Evolutionary conservation across 2,888 invertebrate genomes (phyloP), one percentile per base, ranked within the genome.

Genomic region (Augiades crinisus): DNA sequence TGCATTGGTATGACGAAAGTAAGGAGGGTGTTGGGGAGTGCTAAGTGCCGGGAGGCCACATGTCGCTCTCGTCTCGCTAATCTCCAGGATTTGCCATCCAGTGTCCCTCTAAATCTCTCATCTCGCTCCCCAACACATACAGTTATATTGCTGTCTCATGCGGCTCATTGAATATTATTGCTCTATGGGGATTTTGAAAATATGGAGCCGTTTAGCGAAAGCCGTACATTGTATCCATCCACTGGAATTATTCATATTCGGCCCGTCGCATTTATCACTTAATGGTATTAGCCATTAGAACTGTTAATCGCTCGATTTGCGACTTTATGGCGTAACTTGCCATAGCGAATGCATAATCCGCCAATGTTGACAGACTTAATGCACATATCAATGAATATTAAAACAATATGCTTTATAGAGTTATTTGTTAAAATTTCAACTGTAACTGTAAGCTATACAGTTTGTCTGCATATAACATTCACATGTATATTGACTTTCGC

Each of bases 121-220:
- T 87, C 87, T 68, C 78, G 57, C 70, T 85, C 72, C 56, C 64
- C 63, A 61, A 59, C 62, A 55, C 56, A 44, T 58, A 47, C 53
- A 57, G 63, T 64, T 66, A 74, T 82, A 76, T 72, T 72, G 72
- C 76, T 71, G 70, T 88, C 83, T 82, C 88, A 70, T 70, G 65
- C 72, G 74, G 67, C 82, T 83, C 86, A 87, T 87, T 87, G 87
- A 86, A 88, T 87, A 87, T 88, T 88, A 89, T 89, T 88, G 88
- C 87, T 85, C 88, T 86, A 83, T 87, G 75, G 89, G 89, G 89
- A 89, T 89, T 88, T 87, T 84, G 82, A 86, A 89, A 89, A 89
- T 88, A 89, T 89, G 89, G 85, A 88, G 79, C 84, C 89, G 87
- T 87, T 89, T 89, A 89, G 80, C 75, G 70, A 87, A 83, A 86